phyloP scores from a whole-genome alignment of 2,888 invertebrate species.

The Acleris sparsana region DNA sequence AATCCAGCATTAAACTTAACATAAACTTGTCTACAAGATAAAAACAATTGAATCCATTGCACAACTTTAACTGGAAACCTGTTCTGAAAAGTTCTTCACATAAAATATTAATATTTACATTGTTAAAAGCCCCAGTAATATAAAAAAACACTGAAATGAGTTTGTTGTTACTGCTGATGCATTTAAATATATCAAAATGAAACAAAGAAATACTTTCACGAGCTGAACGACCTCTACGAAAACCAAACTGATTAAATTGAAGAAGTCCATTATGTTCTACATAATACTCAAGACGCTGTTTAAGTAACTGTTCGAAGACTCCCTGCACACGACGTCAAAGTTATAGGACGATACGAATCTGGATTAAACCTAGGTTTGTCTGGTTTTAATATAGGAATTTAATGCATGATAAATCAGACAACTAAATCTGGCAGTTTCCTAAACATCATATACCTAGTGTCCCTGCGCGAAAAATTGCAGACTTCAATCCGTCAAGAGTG shows the following conservation, averaged over 20 bases:
- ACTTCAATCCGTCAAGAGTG: conserved; percentile 1
- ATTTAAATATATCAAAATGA: background rate
- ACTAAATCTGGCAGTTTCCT: background rate
- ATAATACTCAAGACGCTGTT: background rate
- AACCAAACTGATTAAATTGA: background rate
- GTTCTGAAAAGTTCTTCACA: too few species aligned
- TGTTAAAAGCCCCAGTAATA: background rate
- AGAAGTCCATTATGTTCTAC: background rate
- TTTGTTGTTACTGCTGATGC: background rate
- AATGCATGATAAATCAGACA: background rate
- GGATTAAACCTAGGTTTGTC: background rate
- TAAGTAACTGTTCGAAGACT: background rate
- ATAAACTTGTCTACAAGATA: too few species aligned
- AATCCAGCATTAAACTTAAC: too few species aligned
- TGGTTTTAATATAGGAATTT: background rate
- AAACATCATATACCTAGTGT: background rate
- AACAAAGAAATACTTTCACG: background rate
- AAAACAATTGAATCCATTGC: too few species aligned
- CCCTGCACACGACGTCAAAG: background rate
- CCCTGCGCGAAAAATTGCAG: background rate
- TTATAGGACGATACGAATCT: background rate
- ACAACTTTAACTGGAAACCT: too few species aligned
- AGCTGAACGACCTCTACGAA: background rate
- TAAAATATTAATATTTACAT: too few species aligned
- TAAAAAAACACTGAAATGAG: background rate